phyloP scores from a whole-genome alignment of 2,113 vertebrate species.

The Toxotes chatareus region DNA sequence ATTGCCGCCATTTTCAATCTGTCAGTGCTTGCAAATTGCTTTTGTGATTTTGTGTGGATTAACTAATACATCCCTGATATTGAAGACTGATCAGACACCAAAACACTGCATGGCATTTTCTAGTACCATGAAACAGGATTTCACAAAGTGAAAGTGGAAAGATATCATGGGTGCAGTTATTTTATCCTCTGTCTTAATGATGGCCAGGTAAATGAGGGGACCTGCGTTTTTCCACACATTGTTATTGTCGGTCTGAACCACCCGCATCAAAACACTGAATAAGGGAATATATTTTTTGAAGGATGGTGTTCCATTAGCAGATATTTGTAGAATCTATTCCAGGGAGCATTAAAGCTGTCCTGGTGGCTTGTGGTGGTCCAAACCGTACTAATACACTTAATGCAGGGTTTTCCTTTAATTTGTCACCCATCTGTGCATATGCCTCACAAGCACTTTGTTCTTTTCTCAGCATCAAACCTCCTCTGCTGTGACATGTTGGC shows the following conservation, averaged over 20 bases:
- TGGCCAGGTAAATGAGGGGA: neutral
- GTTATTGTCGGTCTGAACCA: neutral
- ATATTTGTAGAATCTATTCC: neutral
- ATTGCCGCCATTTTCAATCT: neutral
- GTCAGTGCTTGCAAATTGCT: neutral
- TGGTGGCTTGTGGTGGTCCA: neutral
- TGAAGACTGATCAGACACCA: neutral
- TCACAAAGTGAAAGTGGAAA: neutral
- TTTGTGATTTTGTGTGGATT: neutral
- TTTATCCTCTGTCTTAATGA: neutral
- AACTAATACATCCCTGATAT: neutral
- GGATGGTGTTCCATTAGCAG: neutral
- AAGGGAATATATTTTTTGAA: neutral
- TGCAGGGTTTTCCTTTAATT: slow-evolving; percentile 3
- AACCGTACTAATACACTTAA: neutral
- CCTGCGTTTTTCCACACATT: neutral
- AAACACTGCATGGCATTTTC: slow-evolving; percentile 4
- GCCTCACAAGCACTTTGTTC: slow-evolving; percentile 1
- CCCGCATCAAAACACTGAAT: neutral
- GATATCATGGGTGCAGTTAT: neutral
- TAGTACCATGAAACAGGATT: neutral
- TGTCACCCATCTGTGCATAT: neutral
- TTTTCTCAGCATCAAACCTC: slow-evolving; percentile 4
- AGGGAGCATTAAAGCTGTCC: neutral
- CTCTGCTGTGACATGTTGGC: slow-evolving; percentile 27